phyloP scores from a whole-genome alignment of 1,140 invertebrate species.

The Eurosta solidaginis region DNA sequence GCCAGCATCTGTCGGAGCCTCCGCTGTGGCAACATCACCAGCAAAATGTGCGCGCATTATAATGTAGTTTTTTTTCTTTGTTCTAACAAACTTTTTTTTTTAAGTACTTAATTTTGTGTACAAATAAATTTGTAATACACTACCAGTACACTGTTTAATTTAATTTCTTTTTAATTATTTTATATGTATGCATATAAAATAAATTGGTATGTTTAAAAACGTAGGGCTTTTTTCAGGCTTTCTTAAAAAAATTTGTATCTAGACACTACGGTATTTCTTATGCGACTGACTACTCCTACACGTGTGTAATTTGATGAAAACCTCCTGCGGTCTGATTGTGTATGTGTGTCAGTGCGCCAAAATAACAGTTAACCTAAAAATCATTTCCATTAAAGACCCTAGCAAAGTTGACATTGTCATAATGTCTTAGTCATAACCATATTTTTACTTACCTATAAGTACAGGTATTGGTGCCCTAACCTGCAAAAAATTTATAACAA shows the following conservation, averaged over 20 bases:
- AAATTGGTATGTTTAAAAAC: background rate
- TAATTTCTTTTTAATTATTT: too few species aligned
- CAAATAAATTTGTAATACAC: background rate
- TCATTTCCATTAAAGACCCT: too few species aligned
- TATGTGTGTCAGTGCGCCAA: background rate
- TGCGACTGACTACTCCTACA: background rate
- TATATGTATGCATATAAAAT: too few species aligned
- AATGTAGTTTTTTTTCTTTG: conserved; percentile 1
- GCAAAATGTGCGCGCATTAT: conserved; percentile 58
- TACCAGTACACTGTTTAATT: too few species aligned
- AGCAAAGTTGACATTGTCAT: too few species aligned
- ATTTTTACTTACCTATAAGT: too few species aligned
- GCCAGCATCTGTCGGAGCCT: conserved; percentile 31
- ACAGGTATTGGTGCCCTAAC: too few species aligned
- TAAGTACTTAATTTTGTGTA: background rate
- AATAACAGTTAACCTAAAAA: too few species aligned
- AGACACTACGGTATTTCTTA: conserved; percentile 7
- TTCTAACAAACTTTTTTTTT: background rate
- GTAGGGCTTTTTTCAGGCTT: background rate
- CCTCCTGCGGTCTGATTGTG: background rate
- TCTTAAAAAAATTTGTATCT: conserved; percentile 8
- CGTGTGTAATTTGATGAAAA: too few species aligned
- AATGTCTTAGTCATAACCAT: too few species aligned
- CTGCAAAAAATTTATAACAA: too few species aligned
- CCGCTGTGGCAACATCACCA: conserved; percentile 48